phyloP scores from a whole-genome alignment of 2,113 vertebrate genomes.

The Esox niger region DNA sequence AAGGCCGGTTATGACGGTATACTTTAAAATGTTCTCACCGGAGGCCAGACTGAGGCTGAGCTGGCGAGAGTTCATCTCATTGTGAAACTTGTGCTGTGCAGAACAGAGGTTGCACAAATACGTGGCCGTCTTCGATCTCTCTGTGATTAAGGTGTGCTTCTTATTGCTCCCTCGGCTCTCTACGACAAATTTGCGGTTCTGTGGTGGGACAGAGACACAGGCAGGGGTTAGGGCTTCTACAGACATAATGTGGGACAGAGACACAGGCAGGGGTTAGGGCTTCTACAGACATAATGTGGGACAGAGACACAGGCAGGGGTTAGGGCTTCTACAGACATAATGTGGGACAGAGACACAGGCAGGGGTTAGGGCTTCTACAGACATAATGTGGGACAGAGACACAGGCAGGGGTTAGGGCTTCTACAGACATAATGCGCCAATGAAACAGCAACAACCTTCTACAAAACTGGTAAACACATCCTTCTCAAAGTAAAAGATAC shows the following conservation, averaged over 20 bases:
- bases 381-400: conserved; percentile 14
- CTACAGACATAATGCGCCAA: too few species aligned
- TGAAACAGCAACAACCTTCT: too few species aligned
- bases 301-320: conserved; percentile 4
- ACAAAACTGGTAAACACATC: too few species aligned
- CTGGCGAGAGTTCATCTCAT: conserved; percentile 78
- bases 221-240: background rate
- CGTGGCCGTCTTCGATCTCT: conserved; percentile 79
- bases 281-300: background rate
- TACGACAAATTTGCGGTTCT: conserved; percentile 83
- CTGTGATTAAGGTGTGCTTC: conserved; percentile 80
- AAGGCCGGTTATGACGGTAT: background rate
- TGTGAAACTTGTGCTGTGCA: conserved; percentile 85
- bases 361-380: background rate
- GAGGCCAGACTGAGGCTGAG: conserved; percentile 61
- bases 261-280: background rate
- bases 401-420: background rate
- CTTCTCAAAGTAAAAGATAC: too few species aligned
- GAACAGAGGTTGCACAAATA: conserved; percentile 85
- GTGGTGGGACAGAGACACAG: conserved; percentile 15
- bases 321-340: too few species aligned
- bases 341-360: conserved; percentile 6
- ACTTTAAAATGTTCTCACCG: conserved; percentile 60
- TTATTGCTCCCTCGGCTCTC: conserved; percentile 80
- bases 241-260: conserved; percentile 13